Percentiles rank a stretch among this genome's conserved stretches.
Evolutionary conservation across 2,113 vertebrate genomes (phyloP).

Genomic region (Spermophilus dauricus): DNA sequence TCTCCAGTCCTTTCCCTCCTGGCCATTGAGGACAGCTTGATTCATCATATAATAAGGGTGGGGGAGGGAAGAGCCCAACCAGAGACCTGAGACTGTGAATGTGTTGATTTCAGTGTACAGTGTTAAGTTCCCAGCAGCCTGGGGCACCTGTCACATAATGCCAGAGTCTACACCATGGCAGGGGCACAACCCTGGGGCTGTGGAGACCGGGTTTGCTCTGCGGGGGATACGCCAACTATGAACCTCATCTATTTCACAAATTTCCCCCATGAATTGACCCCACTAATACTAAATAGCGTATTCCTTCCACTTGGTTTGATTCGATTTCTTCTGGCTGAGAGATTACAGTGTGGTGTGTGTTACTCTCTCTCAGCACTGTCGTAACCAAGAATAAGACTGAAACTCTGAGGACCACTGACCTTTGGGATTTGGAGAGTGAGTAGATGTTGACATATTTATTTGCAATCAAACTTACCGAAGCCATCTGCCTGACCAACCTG

Average conservation of each 20-base stretch:
- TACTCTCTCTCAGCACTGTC: not conserved
- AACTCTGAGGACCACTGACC: not conserved
- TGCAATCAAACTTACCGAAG: not conserved
- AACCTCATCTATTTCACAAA: not conserved
- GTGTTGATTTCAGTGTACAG: not conserved
- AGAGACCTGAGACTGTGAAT: not conserved
- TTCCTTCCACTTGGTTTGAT: slow-evolving; percentile 66
- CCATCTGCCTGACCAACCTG: not conserved
- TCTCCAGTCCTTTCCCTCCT: not conserved
- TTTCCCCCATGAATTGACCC: not conserved
- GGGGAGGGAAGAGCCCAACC: not conserved
- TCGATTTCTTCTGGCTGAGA: slow-evolving; percentile 61
- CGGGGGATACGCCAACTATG: not conserved
- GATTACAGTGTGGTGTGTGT: not conserved
- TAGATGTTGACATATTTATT: slow-evolving; percentile 2
- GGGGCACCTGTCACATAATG: not conserved
- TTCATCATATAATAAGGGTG: not conserved
- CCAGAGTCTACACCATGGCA: not conserved
- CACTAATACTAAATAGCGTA: not conserved
- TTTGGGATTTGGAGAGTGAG: not conserved
- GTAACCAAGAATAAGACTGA: not conserved
- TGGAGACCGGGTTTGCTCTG: not conserved
- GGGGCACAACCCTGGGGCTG: not conserved
- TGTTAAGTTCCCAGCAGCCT: not conserved
- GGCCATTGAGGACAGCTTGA: not conserved